Evolutionary conservation across 1,140 invertebrate species (phyloP).

Genomic region (Trichoplusia ni): DNA sequence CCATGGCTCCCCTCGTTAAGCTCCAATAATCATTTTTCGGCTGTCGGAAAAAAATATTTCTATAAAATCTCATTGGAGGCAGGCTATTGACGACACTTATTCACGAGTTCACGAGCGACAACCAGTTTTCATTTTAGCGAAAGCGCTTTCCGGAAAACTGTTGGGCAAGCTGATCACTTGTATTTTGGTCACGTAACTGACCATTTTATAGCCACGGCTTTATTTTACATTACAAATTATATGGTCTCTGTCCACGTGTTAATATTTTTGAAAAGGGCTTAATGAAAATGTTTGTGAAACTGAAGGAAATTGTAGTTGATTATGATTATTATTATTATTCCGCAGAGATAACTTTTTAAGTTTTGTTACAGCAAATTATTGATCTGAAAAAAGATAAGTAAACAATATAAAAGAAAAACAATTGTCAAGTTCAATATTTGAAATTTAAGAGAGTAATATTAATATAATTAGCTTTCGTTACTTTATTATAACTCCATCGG

Average conservation of each 20-base stretch:
- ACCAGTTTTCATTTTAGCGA: constrained; percentile 19
- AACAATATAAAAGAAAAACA: too few relatives aligned
- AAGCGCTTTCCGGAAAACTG: constrained; percentile 34
- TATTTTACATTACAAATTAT: constrained; percentile 14
- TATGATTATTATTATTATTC: too few relatives aligned
- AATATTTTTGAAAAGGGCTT: not conserved
- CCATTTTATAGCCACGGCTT: constrained; percentile 29
- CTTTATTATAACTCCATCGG: too few relatives aligned
- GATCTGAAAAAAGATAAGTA: too few relatives aligned
- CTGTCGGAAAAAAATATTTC: not conserved
- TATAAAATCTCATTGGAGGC: not conserved
- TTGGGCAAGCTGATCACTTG: constrained; percentile 20
- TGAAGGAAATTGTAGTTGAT: too few relatives aligned
- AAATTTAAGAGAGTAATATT: too few relatives aligned
- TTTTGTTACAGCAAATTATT: too few relatives aligned
- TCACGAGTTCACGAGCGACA: not conserved
- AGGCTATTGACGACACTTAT: not conserved
- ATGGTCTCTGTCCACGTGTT: not conserved
- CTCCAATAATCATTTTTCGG: not conserved
- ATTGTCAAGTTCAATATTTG: too few relatives aligned
- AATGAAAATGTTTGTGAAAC: too few relatives aligned
- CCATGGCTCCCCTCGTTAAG: not conserved
- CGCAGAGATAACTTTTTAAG: too few relatives aligned
- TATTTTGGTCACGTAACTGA: constrained; percentile 40
- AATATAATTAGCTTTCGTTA: too few relatives aligned